Base-by-base conservation (phyloP, 53 echinoderm and acorn worm species). In the Patiria pectinifera region DNA sequence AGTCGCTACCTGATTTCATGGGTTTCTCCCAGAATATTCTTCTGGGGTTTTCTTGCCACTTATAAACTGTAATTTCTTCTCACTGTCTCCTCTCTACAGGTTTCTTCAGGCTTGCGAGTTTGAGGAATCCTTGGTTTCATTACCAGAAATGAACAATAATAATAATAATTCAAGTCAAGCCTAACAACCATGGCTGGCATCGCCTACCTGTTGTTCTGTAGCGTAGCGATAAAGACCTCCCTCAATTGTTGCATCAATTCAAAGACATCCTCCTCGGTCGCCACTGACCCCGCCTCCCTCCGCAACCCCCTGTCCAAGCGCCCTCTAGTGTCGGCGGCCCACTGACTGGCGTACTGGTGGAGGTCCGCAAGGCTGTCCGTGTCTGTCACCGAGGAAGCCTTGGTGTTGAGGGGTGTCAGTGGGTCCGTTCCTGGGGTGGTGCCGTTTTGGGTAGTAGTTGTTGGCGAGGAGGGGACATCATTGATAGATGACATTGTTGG, bases 121-220 rank as follows among this genome's bases (percentile, higher is more conserved):
- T 35, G 35, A 35, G 35, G 35, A 35, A 35, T 35, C 35, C 35
- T 35, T 35, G 35, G 35, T 35, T 35, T 35, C 35, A 35, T 35
- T 35, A 35, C 35, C 35, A 35, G 35, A 35, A 35, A 35, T 35
- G 1, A 35, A 35, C 35, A 35, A 35, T 53, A 53, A 53, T 53
- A 6, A 6, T 6, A 53, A 53, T 53, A 53, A 53, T 53, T 53
- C 53, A 53, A 53, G 6, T 53, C 53, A 5, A 53, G 2, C 0
- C 53, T 1, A 2, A 53, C 6, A 53, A 53, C 2, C 2, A 75
- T 25, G 3, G 70, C 12, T 59, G 47, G 46, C 45, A 0, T 79
- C 26, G 23, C 26, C 84, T 87, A 96, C 98, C 96, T 95, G 79
- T 96, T 91, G 85, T 96, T 93, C 82, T 98, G 98, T 61, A 98